A percentile compares a stretch with the other conserved stretches of the same genome.
Evolutionary conservation across 2,888 invertebrate species (phyloP).

Genomic region (Pristionchus fissidentatus): DNA sequence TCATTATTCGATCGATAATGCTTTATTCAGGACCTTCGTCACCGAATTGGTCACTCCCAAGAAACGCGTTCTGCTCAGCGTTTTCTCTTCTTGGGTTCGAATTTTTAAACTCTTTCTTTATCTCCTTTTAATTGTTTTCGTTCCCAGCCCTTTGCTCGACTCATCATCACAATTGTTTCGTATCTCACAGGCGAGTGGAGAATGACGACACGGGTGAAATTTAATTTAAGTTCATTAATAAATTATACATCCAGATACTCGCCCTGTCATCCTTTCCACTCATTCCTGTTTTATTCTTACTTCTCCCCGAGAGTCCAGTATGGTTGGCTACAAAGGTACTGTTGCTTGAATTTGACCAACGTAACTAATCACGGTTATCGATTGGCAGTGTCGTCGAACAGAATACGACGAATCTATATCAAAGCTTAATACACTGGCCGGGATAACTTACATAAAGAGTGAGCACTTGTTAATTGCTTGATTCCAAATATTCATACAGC

Average conservation of each 20-base stretch:
- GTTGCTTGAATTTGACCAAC: not conserved
- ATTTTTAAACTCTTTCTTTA: not conserved
- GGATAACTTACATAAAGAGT: slow-evolving; percentile 27
- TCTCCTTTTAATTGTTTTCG: not conserved
- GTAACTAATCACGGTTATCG: not conserved
- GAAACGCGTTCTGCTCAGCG: not conserved
- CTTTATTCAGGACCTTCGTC: slow-evolving; percentile 38
- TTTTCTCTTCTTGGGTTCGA: slow-evolving; percentile 33
- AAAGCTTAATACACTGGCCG: not conserved
- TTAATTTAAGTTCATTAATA: not conserved
- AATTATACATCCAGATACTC: not conserved
- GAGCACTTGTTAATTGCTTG: not conserved
- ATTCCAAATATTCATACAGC: not conserved
- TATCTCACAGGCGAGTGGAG: slow-evolving; percentile 20
- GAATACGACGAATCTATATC: not conserved
- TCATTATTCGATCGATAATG: no score
- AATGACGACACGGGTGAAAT: not conserved
- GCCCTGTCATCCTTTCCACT: not conserved
- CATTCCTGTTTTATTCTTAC: slow-evolving; percentile 51
- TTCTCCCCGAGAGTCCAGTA: slow-evolving; percentile 64
- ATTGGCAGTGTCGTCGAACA: not conserved
- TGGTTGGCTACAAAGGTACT: slow-evolving; percentile 59
- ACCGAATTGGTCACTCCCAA: slow-evolving; percentile 8
- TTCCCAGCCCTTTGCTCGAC: slow-evolving; percentile 15
- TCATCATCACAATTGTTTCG: slow-evolving; percentile 8